Base-by-base conservation (phyloP, 2,113 vertebrate species). In the Melospiza melodia region DNA sequence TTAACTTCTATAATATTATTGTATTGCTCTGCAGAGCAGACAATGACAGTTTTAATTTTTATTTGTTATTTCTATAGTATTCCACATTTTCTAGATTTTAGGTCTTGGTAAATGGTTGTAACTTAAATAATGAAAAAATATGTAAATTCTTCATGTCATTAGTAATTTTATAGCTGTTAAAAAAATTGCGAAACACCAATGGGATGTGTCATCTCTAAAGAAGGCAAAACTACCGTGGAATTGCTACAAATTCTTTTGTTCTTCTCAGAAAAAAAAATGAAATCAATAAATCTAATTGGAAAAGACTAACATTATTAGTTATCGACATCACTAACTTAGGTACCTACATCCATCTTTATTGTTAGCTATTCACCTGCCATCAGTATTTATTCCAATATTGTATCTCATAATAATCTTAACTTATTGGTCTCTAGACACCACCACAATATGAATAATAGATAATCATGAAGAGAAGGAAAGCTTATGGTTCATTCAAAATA, bases 391-490 rank as follows among this genome's bases (percentile, higher is more conserved):
- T 23, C 23, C 12, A 48, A 73, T 80, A 90, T 80, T 93, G 41
- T 79, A 74, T 77, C 46, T 49, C n/a, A 12, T 84, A 46, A 80
- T 76, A 79, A 72, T 89, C 54, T 69, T 79, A 85, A 89, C 2
- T 93, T 95, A 84, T 31, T 87, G 67, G 67, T 87, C 87, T 85
- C 93, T 71, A 91, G 93, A 55, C 46, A 85, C 27, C 41, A 39
- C 15, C 58, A 67, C 37, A 39, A 30, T 59, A 93, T 95, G 87
- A 95, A 95, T 93, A 95, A 96, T 91, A 95, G 69, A 94, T 80
- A 89, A 89, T 78, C 25, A 76, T 43, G 23, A 95, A 71, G 51
- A 69, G 55, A 88, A 90, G 3, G 78, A 87, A 94, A 94, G 6
- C 62, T 95, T 69, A 62, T 43, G 49, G 61, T 93, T 74, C 67